phyloP scores from a whole-genome alignment of 2,797 vertebrate genomes.

The Botia almorhae region DNA sequence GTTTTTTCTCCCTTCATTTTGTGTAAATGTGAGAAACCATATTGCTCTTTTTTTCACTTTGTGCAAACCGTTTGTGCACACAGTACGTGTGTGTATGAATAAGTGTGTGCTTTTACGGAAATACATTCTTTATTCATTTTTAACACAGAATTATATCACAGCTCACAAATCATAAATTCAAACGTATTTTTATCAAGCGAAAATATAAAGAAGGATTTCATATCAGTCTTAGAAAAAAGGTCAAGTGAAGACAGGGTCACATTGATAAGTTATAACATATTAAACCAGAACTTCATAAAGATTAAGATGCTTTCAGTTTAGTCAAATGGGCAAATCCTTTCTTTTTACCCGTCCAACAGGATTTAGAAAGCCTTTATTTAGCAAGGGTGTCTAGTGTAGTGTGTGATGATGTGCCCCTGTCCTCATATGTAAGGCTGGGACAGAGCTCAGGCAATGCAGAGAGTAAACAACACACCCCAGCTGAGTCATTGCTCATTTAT shows the following conservation, averaged over 20 bases:
- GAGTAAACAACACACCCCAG: slow-evolving; percentile 33
- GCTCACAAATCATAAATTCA: slow-evolving; percentile 64
- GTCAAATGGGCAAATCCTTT: slow-evolving; percentile 38
- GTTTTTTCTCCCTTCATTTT: neutral
- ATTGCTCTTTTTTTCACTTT: neutral
- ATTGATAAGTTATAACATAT: slow-evolving; percentile 48
- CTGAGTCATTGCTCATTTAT: slow-evolving; percentile 25
- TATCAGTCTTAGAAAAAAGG: slow-evolving; percentile 62
- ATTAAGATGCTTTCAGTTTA: slow-evolving; percentile 49
- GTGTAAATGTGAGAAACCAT: neutral
- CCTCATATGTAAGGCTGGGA: slow-evolving; percentile 23
- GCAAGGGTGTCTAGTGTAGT: slow-evolving; percentile 6
- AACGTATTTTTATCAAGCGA: slow-evolving; percentile 58
- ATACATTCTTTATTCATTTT: slow-evolving; percentile 68
- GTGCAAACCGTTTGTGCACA: neutral
- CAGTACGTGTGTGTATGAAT: slow-evolving; percentile 15
- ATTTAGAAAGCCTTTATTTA: slow-evolving; percentile 36
- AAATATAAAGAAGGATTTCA: slow-evolving; percentile 62
- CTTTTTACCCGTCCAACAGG: slow-evolving; percentile 28
- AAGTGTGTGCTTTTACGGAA: slow-evolving; percentile 57
- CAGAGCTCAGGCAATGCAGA: slow-evolving; percentile 29
- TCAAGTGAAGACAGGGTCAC: slow-evolving; percentile 46
- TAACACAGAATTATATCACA: slow-evolving; percentile 60
- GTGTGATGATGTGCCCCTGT: slow-evolving; percentile 32
- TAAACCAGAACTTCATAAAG: slow-evolving; percentile 50